phyloP scores from a whole-genome alignment of 2,888 invertebrate genomes.

The Dynastes hyllus region DNA sequence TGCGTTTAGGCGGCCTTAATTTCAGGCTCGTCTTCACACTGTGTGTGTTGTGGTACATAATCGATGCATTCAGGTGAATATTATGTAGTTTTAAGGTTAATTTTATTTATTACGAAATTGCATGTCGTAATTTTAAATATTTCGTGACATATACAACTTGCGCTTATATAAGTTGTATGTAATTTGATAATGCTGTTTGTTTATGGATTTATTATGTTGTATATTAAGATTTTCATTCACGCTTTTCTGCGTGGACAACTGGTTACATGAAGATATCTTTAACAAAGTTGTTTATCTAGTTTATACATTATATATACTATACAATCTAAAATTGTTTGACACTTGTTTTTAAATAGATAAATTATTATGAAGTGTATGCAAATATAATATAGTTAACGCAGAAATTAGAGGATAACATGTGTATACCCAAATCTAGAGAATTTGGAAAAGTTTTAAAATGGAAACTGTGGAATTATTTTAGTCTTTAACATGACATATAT shows the following conservation, averaged over 20 bases:
- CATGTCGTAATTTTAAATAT: background rate
- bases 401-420: too few relatives aligned
- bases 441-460: too few relatives aligned
- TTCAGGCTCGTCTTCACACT: conserved; percentile 56
- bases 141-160: background rate
- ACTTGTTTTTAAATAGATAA: background rate
- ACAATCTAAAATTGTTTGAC: too few relatives aligned
- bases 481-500: too few relatives aligned
- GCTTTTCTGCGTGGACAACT: background rate
- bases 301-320: background rate
- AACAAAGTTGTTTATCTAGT: background rate
- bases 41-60: conserved; percentile 57
- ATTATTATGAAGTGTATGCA: background rate
- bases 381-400: too few relatives aligned
- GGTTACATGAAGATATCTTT: background rate
- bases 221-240: background rate
- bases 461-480: too few relatives aligned
- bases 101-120: conserved; percentile 8
- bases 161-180: background rate
- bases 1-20: conserved; percentile 55
- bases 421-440: too few relatives aligned
- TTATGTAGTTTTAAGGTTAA: conserved; percentile 34
- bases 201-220: conserved; percentile 10
- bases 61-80: conserved; percentile 59
- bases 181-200: conserved; percentile 1